Conservation (phyloP, 2,888 invertebrate genomes). For the Busseola fusca region DNA sequence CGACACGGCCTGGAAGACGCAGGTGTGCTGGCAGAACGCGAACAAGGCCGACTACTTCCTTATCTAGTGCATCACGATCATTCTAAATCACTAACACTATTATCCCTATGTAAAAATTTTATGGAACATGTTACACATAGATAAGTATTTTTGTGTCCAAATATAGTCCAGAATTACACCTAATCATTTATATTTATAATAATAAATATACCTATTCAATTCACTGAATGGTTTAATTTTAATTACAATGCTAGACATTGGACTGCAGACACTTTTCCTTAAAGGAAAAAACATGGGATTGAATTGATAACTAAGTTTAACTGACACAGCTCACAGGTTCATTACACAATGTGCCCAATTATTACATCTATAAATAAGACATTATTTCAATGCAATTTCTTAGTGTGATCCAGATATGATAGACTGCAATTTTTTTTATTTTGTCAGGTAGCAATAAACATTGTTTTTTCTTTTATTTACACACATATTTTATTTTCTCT, state of each 20-base stretch:
- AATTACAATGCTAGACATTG: conserved; percentile 1
- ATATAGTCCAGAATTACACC: not conserved
- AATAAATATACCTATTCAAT: conserved; percentile 15
- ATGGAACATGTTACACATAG: not conserved
- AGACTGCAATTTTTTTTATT: not conserved
- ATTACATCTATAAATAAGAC: not conserved
- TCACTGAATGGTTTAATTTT: conserved; percentile 7
- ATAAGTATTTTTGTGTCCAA: conserved; percentile 1
- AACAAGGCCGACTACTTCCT: conserved; percentile 79
- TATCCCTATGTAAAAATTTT: not conserved
- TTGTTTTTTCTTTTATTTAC: not conserved
- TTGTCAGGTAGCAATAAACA: not conserved
- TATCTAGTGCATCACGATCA: conserved; percentile 64
- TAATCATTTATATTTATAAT: not conserved
- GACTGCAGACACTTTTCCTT: conserved; percentile 25
- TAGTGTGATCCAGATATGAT: not conserved
- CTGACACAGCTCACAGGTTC: not conserved
- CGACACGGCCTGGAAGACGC: conserved; percentile 82
- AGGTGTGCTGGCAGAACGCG: conserved; percentile 82
- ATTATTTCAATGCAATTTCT: not conserved
- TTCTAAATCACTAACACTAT: not conserved
- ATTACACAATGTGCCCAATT: not conserved
- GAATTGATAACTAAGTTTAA: not conserved
- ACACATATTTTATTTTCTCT: not conserved
- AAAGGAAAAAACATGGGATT: conserved; percentile 22